A percentile compares a stretch with the other conserved stretches of the same genome.
Evolutionary conservation across 2,797 vertebrate species (phyloP).

Genomic region (Helarctos malayanus): DNA sequence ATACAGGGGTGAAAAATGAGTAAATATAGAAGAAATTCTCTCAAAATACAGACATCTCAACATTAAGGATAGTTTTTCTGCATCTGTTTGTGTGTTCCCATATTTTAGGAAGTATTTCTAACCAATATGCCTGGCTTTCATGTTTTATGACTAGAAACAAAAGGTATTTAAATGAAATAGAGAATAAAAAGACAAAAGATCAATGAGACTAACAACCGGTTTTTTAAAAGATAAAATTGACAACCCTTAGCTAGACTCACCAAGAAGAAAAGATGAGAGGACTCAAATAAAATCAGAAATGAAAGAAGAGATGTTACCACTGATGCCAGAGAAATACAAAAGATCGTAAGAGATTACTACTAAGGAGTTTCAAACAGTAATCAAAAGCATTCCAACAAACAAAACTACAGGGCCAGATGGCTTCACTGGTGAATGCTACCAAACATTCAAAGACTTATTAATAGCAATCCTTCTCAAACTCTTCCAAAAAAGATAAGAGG

Average conservation of each 20-base stretch:
- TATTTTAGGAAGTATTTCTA: conserved; percentile 27
- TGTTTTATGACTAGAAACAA: background rate
- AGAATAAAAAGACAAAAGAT: background rate
- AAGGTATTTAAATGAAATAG: background rate
- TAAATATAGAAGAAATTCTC: background rate
- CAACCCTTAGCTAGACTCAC: background rate
- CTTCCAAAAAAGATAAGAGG: background rate
- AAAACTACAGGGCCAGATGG: background rate
- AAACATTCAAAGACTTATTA: background rate
- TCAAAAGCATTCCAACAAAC: background rate
- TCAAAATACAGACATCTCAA: background rate
- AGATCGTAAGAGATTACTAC: background rate
- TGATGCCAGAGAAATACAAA: background rate
- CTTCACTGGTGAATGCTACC: background rate
- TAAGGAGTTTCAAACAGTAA: background rate
- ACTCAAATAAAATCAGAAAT: background rate
- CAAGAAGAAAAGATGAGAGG: background rate
- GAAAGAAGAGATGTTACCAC: background rate
- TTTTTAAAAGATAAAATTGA: background rate
- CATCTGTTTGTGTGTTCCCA: background rate
- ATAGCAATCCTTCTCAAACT: background rate
- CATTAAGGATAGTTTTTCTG: background rate
- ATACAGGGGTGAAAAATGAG: background rate
- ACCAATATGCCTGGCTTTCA: background rate
- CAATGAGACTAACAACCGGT: background rate